Evolutionary conservation across 2,888 invertebrate species (phyloP), one percentile per base, ranked within the genome.

Genomic region (Parasteatoda lunata): DNA sequence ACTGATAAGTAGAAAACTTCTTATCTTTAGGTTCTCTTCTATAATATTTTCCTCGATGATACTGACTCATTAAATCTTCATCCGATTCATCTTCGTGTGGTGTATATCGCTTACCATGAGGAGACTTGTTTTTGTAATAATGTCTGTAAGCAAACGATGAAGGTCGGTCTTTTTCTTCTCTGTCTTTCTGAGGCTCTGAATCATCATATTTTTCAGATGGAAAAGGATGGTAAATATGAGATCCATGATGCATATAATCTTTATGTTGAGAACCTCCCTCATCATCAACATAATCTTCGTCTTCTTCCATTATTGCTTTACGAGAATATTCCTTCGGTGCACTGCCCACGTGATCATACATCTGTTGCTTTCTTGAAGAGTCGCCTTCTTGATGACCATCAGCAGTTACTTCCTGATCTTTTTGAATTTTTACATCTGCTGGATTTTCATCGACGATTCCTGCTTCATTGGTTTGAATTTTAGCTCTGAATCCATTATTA

Each of bases 401-500:
- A 48, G 15, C 54, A 13, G 13, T 66, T 45, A 45, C 47, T 66
- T 71, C 70, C 15, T 77, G 49, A 49, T 77, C 72, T 47, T 64
- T 66, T 9, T 80, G 47, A 47, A 85, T 76, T 9, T 80, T 71
- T 1, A 85, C 85, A 68, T 80, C 54, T 5, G 85, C 85, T 13
- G 85, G 85, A 47, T 85, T 64, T 65, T 80, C 52, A 45, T 85
- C 69, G 11, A 15, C 48, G 0, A 66, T 47, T 5, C 85, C 85
- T 8, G 80, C 66, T 59, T 85, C 85, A 48, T 85, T 85, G 5
- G 85, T 85, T 54, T 85, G 79, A 6, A 85, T 47, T 15, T 80
- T 80, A 1, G 85, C 85, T 3, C 85, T 75, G 30, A 85, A 85
- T 4, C 85, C 88, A 15, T 77, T 47, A 30, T 51, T 54, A 52